A percentile compares a stretch with the other conserved stretches of the same genome.
phyloP scores from a whole-genome alignment of 2,797 vertebrate species.

The Hippocampus kuda region DNA sequence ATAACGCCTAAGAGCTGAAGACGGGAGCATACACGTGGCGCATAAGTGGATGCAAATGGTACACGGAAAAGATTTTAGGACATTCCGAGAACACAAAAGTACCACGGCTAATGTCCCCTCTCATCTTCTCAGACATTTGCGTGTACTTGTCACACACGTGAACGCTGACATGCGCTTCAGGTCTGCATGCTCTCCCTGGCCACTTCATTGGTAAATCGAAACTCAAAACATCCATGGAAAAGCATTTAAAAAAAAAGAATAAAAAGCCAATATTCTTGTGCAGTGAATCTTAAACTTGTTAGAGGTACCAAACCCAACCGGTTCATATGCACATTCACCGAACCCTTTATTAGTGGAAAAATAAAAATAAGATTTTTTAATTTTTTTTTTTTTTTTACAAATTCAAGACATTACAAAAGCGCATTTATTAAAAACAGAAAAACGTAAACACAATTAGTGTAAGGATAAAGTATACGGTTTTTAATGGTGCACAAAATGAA shows the following conservation, averaged over 20 bases:
- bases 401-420: too few species aligned
- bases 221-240: background rate
- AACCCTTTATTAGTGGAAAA: too few species aligned
- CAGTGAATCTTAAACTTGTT: too few species aligned
- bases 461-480: too few species aligned
- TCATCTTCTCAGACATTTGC: slow-evolving; percentile 33
- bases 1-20: slow-evolving; percentile 51
- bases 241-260: background rate
- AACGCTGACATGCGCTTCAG: background rate
- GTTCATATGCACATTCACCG: too few species aligned
- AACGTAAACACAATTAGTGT: too few species aligned
- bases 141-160: background rate
- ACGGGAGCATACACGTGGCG: slow-evolving; percentile 44
- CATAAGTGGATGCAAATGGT: slow-evolving; percentile 55
- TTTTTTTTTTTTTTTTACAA: too few species aligned
- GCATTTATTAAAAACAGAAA: too few species aligned
- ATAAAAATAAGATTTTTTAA: too few species aligned
- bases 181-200: background rate
- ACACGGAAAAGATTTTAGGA: slow-evolving; percentile 55
- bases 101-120: slow-evolving; percentile 19
- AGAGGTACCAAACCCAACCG: too few species aligned
- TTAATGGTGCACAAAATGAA: too few species aligned
- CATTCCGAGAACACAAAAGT: slow-evolving; percentile 48
- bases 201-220: background rate
- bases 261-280: too few species aligned